Conservation (phyloP, 2,888 invertebrate genomes). For the Orthosia gothica region DNA sequence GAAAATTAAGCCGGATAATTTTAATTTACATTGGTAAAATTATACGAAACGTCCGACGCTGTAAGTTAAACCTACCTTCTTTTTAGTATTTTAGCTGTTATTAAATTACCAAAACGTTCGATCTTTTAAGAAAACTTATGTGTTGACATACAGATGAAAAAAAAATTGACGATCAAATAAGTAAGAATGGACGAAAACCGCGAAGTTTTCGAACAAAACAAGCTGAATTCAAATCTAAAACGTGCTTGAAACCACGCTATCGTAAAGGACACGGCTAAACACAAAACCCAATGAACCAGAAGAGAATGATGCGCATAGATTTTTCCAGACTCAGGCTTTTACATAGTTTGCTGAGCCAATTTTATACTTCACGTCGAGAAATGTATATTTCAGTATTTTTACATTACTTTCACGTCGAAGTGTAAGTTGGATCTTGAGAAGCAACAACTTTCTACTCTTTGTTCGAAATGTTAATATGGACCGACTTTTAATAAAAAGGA, state of each 20-base stretch:
- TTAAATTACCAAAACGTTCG: no score
- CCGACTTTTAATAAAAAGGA: no score
- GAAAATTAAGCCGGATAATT: no score
- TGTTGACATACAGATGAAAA: background rate
- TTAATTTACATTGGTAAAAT: background rate
- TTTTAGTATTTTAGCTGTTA: background rate
- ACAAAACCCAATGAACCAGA: conserved; percentile 75
- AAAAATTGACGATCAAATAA: background rate
- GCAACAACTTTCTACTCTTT: background rate
- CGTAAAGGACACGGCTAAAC: conserved; percentile 75
- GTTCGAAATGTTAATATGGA: conserved; percentile 2
- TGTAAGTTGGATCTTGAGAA: conserved; percentile 9
- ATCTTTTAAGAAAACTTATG: no score
- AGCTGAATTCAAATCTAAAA: conserved; percentile 54
- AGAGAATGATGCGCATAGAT: conserved; percentile 76
- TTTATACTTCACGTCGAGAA: conserved; percentile 55
- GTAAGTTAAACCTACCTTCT: background rate
- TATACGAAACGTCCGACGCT: no score
- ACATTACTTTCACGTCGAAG: conserved; percentile 35
- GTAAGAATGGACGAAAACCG: background rate
- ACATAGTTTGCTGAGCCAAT: conserved; percentile 66
- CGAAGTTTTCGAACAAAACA: conserved; percentile 18
- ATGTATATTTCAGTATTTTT: conserved; percentile 46
- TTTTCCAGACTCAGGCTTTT: conserved; percentile 67
- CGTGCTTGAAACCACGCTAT: conserved; percentile 67